A percentile compares a stretch with the other conserved stretches of the same genome.
Conservation (phyloP, 2,113 vertebrate genomes). For the Coturnix japonica region DNA sequence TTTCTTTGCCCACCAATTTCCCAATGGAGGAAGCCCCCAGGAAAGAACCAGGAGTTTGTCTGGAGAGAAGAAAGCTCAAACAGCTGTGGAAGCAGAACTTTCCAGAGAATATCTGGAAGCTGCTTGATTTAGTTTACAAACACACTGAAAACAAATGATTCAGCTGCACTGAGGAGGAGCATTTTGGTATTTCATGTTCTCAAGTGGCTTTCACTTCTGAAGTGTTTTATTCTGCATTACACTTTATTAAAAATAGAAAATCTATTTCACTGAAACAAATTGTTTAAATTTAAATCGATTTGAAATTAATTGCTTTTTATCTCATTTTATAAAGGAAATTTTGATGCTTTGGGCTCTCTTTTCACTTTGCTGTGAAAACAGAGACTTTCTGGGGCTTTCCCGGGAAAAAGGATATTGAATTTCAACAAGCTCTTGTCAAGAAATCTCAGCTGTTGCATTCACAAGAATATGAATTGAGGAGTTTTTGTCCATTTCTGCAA, state of each 20-base stretch:
- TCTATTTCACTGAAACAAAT: neutral
- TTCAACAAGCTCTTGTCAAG: neutral
- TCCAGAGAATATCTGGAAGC: neutral
- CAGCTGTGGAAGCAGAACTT: neutral
- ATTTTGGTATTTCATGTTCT: neutral
- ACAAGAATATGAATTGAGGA: neutral
- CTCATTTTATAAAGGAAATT: neutral
- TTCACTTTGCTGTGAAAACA: constrained; percentile 8
- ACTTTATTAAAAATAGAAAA: neutral
- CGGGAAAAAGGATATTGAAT: neutral
- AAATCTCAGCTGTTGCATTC: neutral
- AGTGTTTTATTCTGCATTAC: neutral
- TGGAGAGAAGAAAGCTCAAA: neutral
- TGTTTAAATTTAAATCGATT: neutral
- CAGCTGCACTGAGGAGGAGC: neutral
- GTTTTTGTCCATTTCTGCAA: neutral
- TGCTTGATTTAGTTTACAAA: neutral
- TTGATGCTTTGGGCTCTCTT: neutral
- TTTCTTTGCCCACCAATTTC: neutral
- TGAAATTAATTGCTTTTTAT: constrained; percentile 23
- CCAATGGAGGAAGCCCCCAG: neutral
- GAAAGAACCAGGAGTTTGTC: neutral
- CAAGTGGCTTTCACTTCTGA: neutral
- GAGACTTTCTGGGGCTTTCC: neutral
- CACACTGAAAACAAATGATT: neutral